Conservation (phyloP, 2,113 vertebrate species). For the Phainopepla nitens region DNA sequence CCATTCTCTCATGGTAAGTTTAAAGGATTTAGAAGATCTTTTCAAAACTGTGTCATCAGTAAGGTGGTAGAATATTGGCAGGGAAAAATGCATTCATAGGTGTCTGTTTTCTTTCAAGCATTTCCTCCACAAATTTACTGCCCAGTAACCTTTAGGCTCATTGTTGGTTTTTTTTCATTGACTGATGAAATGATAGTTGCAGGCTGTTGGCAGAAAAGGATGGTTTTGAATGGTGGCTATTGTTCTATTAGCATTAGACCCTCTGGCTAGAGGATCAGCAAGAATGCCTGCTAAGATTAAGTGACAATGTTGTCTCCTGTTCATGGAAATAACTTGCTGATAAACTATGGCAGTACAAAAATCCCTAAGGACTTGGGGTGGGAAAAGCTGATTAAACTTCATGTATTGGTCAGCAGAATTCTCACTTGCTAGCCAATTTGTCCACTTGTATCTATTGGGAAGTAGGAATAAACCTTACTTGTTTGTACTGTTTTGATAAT, state of each 20-base stretch:
- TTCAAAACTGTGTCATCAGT: not conserved
- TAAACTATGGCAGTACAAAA: slow-evolving; percentile 34
- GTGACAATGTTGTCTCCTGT: slow-evolving; percentile 54
- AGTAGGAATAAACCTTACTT: not conserved
- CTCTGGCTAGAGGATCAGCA: slow-evolving; percentile 53
- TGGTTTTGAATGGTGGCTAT: slow-evolving; percentile 65
- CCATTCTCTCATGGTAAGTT: not conserved
- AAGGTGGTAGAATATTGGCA: not conserved
- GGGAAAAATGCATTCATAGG: not conserved
- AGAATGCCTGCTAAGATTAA: slow-evolving; percentile 42
- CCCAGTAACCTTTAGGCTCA: slow-evolving; percentile 39
- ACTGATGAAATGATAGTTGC: slow-evolving; percentile 62
- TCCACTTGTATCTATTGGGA: not conserved
- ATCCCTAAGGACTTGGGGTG: not conserved
- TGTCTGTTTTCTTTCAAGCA: slow-evolving; percentile 25
- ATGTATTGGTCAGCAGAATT: not conserved
- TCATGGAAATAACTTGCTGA: slow-evolving; percentile 15
- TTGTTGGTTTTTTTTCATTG: slow-evolving; percentile 6
- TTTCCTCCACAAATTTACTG: slow-evolving; percentile 31
- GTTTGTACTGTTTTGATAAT: not conserved
- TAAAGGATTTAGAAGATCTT: slow-evolving; percentile 10
- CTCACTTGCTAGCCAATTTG: not conserved
- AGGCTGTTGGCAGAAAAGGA: slow-evolving; percentile 47
- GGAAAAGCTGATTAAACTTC: not conserved
- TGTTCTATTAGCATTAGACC: slow-evolving; percentile 53